Evolutionary conservation across 2,888 invertebrate genomes (phyloP), one percentile per base, ranked within the genome.

Genomic region (Scaeva pyrastri): DNA sequence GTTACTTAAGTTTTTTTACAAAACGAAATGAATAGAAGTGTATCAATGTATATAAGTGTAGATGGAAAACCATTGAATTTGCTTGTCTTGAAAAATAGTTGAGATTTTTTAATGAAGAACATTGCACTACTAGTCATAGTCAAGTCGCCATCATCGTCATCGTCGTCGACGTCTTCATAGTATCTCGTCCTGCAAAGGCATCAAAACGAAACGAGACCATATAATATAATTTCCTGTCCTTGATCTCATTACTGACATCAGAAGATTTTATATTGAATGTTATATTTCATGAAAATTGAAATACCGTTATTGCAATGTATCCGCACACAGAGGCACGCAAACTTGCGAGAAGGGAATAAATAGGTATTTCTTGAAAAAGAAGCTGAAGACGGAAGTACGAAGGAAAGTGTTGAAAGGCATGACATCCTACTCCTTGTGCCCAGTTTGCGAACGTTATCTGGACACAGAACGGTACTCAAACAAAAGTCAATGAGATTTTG

Each of bases 221-320:
- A 39, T 68, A 60, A 70, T 75, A 76, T 84, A 75, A 80, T 79
- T 80, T 80, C 84, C 84, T 76, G 75, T 50, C 75, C 79, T 72
- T 80, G 84, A 80, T 76, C 84, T 84, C 36, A 66, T 72, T 76
- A 52, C 58, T 23, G 39, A 43, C 26, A 31, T 31, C 31, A 58
- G 26, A 7, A 43, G 11, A 50, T 12, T 39, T 58, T 36, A 36
- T 45, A 26, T 52, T 70, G 36, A 45, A 48, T 23, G 21, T 62
- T 23, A 74, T n/a, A 31, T 16, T 26, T 36, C 19, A 39, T 3
- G 12, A 16, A 41, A 23, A 52, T 52, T 23, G 60, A 36, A 60
- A 60, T 16, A 62, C 19, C 11, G 7, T 62, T 62, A 62, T 77
- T 71, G 19, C 45, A 64, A 48, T 48, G 31, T 31, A 48, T 31